A percentile compares a stretch with the other conserved stretches of the same genome.
Conservation (phyloP, 2,113 vertebrate genomes). For the Phalacrocorax carbo region DNA sequence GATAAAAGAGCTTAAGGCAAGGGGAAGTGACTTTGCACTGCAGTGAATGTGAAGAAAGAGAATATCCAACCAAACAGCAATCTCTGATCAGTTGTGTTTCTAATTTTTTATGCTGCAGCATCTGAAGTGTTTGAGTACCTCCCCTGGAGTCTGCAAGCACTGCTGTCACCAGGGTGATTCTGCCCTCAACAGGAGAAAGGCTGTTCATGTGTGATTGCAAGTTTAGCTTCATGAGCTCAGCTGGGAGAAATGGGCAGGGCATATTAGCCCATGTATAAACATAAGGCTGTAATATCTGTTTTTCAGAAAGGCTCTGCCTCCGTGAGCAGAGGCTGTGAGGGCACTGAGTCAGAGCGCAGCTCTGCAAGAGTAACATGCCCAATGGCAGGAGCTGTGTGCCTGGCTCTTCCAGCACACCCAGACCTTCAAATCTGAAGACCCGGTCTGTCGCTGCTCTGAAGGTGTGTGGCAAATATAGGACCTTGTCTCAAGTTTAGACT, state of each 20-base stretch:
- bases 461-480: neutral
- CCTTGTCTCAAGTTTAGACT: neutral
- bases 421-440: neutral
- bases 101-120: neutral
- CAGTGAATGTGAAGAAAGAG: neutral
- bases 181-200: neutral
- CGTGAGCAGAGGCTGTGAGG: fast-evolving
- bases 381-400: neutral
- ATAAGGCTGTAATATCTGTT: neutral
- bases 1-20: neutral
- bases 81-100: neutral
- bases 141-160: neutral
- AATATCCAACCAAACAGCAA: neutral
- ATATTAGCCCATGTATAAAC: fast-evolving
- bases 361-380: neutral
- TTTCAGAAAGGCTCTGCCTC: neutral
- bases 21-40: neutral
- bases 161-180: neutral
- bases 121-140: neutral
- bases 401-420: neutral
- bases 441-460: fast-evolving
- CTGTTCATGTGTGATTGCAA: neutral
- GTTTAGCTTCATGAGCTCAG: neutral
- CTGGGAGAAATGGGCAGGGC: neutral
- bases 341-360: neutral